These are phyloP conservation scores for Tragelaphus strepsiceros DNA, from an alignment of 2,113 vertebrate species.

Conservation along the genomic window DNA sequence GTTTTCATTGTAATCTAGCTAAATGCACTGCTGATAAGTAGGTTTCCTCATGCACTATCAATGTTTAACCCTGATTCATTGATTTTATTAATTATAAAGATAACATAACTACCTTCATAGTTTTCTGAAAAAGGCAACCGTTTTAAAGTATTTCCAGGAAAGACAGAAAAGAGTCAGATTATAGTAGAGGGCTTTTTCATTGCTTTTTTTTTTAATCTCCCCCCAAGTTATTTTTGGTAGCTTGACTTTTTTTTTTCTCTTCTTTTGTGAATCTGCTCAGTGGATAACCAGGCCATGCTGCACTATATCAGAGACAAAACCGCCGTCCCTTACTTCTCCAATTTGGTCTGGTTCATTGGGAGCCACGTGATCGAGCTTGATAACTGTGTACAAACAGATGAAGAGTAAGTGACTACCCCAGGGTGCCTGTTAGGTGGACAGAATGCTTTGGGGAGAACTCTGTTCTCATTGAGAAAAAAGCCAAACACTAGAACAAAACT, in stretches of 20 bases:
- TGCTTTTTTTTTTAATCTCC: neutral
- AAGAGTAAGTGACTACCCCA: slow-evolving; percentile 88
- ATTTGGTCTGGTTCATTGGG: slow-evolving; percentile 99
- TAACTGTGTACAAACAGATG: slow-evolving; percentile 97
- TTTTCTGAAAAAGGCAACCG: slow-evolving; percentile 68
- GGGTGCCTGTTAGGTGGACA: neutral
- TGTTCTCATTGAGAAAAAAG: neutral
- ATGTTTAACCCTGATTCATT: neutral
- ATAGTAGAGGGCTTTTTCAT: slow-evolving; percentile 22
- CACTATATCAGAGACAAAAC: slow-evolving; percentile 99
- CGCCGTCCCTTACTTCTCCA: slow-evolving; percentile 98
- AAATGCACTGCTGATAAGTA: slow-evolving; percentile 1
- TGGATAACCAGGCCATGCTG: slow-evolving; percentile 99
- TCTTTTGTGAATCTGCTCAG: slow-evolving; percentile 76
- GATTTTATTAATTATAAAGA: slow-evolving; percentile 24
- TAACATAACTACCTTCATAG: slow-evolving; percentile 34
- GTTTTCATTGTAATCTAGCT: neutral
- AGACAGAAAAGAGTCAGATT: slow-evolving; percentile 63
- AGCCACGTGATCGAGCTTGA: slow-evolving; percentile 98
- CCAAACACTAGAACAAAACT: too few species aligned
- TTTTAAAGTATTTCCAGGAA: slow-evolving; percentile 37
- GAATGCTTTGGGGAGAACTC: neutral
- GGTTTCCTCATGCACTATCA: neutral
- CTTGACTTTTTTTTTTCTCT: slow-evolving; percentile 52
- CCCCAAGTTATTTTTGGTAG: slow-evolving; percentile 31